Percentiles rank a stretch among this genome's conserved stretches.
Evolutionary conservation across 2,797 vertebrate genomes (phyloP).

Genomic region (Schizopygopsis pylzovi): DNA sequence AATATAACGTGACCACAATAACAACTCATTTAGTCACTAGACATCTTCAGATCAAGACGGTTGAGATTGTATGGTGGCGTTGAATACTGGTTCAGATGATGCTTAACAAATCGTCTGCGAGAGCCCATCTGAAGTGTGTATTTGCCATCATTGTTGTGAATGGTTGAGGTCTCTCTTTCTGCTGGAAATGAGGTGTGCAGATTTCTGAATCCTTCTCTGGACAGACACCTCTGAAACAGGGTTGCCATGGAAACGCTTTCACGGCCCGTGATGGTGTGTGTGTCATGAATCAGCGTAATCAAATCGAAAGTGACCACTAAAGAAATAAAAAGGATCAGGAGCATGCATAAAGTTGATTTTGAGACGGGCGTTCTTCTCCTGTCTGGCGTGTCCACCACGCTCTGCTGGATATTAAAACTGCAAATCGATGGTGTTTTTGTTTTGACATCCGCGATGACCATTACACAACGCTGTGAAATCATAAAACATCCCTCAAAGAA

Average conservation of each 20-base stretch:
- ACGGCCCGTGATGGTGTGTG: slow-evolving; percentile 52
- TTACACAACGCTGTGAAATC: not conserved
- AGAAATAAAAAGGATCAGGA: slow-evolving; percentile 22
- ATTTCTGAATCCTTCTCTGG: slow-evolving; percentile 64
- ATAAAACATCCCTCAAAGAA: not conserved
- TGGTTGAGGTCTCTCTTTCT: slow-evolving; percentile 35
- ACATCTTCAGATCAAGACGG: not conserved
- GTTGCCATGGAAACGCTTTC: slow-evolving; percentile 75
- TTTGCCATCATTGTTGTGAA: slow-evolving; percentile 33
- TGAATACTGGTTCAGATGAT: not conserved
- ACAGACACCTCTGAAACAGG: slow-evolving; percentile 61
- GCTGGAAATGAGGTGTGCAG: slow-evolving; percentile 61
- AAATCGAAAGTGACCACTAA: slow-evolving; percentile 38
- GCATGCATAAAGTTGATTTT: slow-evolving; percentile 15
- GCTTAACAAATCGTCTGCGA: slow-evolving; percentile 36
- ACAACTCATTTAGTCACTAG: not conserved
- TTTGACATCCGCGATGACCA: not conserved
- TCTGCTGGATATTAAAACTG: slow-evolving; percentile 20
- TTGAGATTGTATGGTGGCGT: not conserved
- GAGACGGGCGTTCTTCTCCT: not conserved
- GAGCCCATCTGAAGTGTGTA: slow-evolving; percentile 11
- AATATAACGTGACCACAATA: not conserved
- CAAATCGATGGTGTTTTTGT: slow-evolving; percentile 13
- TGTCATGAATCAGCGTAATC: slow-evolving; percentile 40
- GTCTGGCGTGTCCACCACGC: not conserved